Evolutionary conservation across 2,797 vertebrate genomes (phyloP).

Genomic region (Centropyge bicolor): DNA sequence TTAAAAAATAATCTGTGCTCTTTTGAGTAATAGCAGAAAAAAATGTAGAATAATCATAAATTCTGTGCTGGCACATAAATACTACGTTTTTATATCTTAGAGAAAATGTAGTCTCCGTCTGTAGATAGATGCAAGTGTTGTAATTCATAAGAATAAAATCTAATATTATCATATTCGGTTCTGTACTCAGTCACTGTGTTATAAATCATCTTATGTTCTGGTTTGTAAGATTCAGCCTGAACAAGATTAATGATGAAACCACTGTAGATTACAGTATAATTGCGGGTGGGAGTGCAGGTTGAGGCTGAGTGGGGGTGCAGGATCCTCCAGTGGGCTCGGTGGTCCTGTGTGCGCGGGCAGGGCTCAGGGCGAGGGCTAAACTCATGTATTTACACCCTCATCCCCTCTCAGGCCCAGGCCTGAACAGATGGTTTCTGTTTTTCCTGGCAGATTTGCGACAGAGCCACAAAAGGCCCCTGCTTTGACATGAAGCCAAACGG

Average conservation of each 20-base stretch:
- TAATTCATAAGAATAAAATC: neutral
- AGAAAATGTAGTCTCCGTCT: neutral
- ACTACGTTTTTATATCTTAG: neutral
- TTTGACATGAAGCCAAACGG: slow-evolving; percentile 86
- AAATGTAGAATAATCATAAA: neutral
- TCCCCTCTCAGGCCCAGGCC: slow-evolving; percentile 77
- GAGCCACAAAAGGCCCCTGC: slow-evolving; percentile 88
- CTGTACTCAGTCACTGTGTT: neutral
- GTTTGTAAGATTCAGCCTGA: slow-evolving; percentile 14
- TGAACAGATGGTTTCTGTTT: slow-evolving; percentile 90
- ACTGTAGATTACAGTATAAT: slow-evolving; percentile 35
- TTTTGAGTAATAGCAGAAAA: neutral
- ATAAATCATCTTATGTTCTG: neutral
- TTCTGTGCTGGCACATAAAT: neutral
- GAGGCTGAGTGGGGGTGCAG: slow-evolving; percentile 52
- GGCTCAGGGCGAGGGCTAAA: slow-evolving; percentile 82
- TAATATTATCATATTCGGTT: neutral
- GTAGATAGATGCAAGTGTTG: neutral
- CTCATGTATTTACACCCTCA: slow-evolving; percentile 82
- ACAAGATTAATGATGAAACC: slow-evolving; percentile 36
- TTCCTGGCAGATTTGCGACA: slow-evolving; percentile 89
- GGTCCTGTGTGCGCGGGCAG: slow-evolving; percentile 68
- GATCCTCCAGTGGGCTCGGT: slow-evolving; percentile 67
- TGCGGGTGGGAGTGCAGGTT: slow-evolving; percentile 43
- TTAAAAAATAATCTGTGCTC: neutral